Evolutionary conservation across 2,797 vertebrate genomes (phyloP).

Genomic region (Acomys russatus): DNA sequence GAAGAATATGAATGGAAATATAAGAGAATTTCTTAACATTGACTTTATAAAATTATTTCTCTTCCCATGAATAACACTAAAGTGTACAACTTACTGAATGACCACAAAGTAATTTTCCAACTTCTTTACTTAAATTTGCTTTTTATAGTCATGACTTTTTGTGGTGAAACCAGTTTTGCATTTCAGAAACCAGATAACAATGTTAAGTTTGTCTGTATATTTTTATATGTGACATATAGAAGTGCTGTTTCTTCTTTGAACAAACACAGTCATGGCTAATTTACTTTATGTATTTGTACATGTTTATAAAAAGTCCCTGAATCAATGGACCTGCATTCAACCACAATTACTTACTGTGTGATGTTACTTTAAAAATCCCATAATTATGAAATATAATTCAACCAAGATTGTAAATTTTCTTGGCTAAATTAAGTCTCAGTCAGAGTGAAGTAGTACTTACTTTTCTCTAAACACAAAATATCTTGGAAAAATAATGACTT

Average conservation of each 20-base stretch:
- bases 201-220: conserved; percentile 47
- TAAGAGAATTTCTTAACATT: neutral
- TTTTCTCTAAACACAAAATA: conserved; percentile 2
- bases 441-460: neutral
- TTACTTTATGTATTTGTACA: conserved; percentile 11
- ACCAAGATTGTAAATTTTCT: conserved; percentile 45
- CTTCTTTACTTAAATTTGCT: neutral
- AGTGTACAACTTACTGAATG: conserved; percentile 51
- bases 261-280: conserved; percentile 27
- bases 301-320: conserved; percentile 43
- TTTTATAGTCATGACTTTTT: conserved; percentile 20
- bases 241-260: conserved; percentile 32
- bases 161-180: conserved; percentile 36
- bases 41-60: neutral
- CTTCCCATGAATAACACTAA: neutral
- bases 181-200: conserved; percentile 60
- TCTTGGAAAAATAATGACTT: conserved; percentile 32
- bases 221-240: conserved; percentile 6
- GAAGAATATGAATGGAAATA: neutral
- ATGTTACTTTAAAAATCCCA: conserved; percentile 24
- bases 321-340: conserved; percentile 29
- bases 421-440: conserved; percentile 3
- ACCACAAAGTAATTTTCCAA: neutral
- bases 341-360: conserved; percentile 21
- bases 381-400: conserved; percentile 61